Evolutionary conservation across 2,113 vertebrate genomes (phyloP).

Genomic region (Meriones unguiculatus): DNA sequence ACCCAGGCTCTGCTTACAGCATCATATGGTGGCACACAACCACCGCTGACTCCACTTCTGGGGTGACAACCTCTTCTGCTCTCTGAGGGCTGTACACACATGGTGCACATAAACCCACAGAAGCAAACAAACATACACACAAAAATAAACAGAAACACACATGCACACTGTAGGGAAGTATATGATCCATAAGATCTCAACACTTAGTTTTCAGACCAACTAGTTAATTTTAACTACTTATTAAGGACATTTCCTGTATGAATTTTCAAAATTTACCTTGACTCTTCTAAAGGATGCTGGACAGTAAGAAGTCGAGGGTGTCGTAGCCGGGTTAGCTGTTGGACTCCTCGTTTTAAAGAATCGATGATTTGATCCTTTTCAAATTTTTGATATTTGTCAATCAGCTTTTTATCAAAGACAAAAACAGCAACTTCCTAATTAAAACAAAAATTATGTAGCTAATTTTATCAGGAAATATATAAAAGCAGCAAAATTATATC

Average conservation of each 20-base stretch:
- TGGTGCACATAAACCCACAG: background rate
- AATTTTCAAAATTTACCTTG: slow-evolving; percentile 89
- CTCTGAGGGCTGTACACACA: background rate
- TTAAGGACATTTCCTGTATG: background rate
- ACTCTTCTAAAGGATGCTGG: slow-evolving; percentile 99
- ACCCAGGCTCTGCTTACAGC: background rate
- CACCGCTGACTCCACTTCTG: background rate
- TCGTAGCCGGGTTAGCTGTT: slow-evolving; percentile 96
- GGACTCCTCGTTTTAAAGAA: slow-evolving; percentile 95
- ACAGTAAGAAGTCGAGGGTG: slow-evolving; percentile 98
- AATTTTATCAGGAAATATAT: slow-evolving; percentile 61
- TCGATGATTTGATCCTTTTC: slow-evolving; percentile 99
- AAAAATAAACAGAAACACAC: background rate
- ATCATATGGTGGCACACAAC: background rate
- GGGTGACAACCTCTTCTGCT: background rate
- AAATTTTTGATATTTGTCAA: slow-evolving; percentile 98
- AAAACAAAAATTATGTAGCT: slow-evolving; percentile 75
- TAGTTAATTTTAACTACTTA: slow-evolving; percentile 41
- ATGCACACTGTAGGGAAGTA: slow-evolving; percentile 21
- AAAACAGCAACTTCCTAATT: slow-evolving; percentile 98
- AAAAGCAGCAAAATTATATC: slow-evolving; percentile 16
- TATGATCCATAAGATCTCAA: slow-evolving; percentile 21
- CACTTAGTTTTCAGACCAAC: slow-evolving; percentile 17
- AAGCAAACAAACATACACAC: background rate
- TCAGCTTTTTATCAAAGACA: slow-evolving; percentile 98